Conservation (phyloP, 1,140 invertebrate genomes). For the Drosophila willistoni region DNA sequence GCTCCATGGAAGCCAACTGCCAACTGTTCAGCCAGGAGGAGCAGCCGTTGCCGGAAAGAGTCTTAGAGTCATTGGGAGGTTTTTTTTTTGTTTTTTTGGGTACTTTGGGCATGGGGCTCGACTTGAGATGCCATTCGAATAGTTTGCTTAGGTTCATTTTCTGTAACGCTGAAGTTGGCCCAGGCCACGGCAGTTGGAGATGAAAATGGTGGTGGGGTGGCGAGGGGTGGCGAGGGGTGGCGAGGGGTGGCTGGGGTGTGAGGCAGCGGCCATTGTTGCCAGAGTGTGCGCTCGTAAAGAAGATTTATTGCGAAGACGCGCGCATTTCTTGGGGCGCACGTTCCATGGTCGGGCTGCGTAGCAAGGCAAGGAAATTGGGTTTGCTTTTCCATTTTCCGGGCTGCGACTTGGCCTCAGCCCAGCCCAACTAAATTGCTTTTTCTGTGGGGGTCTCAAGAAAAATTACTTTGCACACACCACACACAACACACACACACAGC, state of each 20-base stretch:
- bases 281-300: conserved; percentile 83
- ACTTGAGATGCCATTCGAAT: conserved; percentile 76
- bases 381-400: conserved; percentile 68
- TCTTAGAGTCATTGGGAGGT: conserved; percentile 60
- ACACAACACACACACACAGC: conserved; percentile 43
- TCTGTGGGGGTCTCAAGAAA: conserved; percentile 67
- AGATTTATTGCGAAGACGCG: conserved; percentile 83
- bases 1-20: conserved; percentile 59
- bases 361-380: conserved; percentile 73
- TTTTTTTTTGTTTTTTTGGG: too few relatives aligned
- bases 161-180: conserved; percentile 20
- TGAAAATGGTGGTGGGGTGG: conserved; percentile 2
- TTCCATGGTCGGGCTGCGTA: conserved; percentile 58
- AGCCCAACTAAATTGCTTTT: conserved; percentile 77
- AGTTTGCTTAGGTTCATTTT: conserved; percentile 83
- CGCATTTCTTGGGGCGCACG: conserved; percentile 74
- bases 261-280: conserved; percentile 78
- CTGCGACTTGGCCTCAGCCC: conserved; percentile 60
- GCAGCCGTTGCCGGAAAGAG: conserved; percentile 37
- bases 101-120: conserved; percentile 30
- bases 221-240: background rate
- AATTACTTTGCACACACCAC: conserved; percentile 61
- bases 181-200: background rate
- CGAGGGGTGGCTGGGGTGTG: conserved; percentile 20
- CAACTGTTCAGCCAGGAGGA: conserved; percentile 32